A percentile compares a stretch with the other conserved stretches of the same genome.
phyloP scores from a whole-genome alignment of 2,797 vertebrate genomes.

The Saguinus oedipus region DNA sequence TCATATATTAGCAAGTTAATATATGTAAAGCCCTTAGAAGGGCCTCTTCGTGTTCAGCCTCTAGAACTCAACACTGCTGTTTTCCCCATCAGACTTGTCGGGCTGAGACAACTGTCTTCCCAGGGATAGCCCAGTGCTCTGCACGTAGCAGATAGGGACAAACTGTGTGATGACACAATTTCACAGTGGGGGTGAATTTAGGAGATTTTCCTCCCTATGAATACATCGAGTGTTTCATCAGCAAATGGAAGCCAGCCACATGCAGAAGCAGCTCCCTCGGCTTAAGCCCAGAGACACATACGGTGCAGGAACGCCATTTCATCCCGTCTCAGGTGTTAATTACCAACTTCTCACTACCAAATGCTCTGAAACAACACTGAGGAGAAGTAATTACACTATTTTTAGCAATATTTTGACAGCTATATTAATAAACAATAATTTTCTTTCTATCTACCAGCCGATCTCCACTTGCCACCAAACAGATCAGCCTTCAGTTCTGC shows the following conservation, averaged over 20 bases:
- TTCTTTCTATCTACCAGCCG: not conserved
- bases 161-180: not conserved
- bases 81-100: too few species aligned
- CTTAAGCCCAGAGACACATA: not conserved
- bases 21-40: not conserved
- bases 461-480: not conserved
- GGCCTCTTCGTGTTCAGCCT: too few species aligned
- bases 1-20: not conserved
- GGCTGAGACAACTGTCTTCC: accelerated
- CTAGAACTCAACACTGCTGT: accelerated
- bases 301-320: not conserved
- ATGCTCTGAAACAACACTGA: not conserved
- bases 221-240: not conserved
- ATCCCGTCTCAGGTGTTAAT: not conserved
- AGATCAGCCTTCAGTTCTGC: not conserved
- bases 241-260: not conserved
- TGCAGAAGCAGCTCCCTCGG: accelerated
- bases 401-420: slow-evolving; percentile 22
- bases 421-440: not conserved
- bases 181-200: not conserved
- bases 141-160: accelerated
- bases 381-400: not conserved
- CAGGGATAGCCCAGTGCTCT: not conserved
- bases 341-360: not conserved
- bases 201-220: not conserved